Conservation (phyloP, 2,113 vertebrate genomes). For the rabbit (Oryctolagus cuniculus) region mOryCun1.1 NC_091440.1:23504501-23505000, state of each 20-base stretch:
- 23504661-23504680: not conserved
- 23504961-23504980: not conserved
- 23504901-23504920: not conserved
- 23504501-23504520: not conserved
- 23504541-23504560: not conserved
- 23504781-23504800: not conserved
- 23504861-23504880: not conserved
- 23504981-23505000: not conserved
- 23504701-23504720: not conserved
- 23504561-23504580: not conserved
- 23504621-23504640: not conserved
- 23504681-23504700: not conserved
- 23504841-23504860: not conserved
- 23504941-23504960: not conserved
- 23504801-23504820: not conserved
- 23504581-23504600: not conserved
- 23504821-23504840: not conserved
- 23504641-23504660: not conserved
- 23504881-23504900: not conserved
- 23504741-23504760: not conserved
- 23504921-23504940: not conserved
- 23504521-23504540: not conserved
- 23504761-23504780: not conserved
- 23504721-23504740: not conserved
- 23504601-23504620: not conserved